Conservation (phyloP, 2,888 invertebrate genomes). For the Argynnis bischoffii region DNA sequence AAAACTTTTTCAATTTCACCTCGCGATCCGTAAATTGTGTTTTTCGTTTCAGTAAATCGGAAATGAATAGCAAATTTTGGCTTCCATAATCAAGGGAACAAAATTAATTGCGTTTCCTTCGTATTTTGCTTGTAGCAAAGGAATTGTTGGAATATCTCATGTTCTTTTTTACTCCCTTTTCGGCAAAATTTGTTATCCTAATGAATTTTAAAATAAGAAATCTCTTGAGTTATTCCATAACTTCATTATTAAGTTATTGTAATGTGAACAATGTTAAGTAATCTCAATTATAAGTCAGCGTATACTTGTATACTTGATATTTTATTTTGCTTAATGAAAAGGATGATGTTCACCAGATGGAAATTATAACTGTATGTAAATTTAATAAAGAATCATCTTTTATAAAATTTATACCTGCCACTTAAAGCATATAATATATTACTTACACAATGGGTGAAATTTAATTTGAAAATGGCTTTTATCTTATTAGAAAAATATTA, state of each 20-base stretch:
- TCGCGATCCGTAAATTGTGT: constrained; percentile 76
- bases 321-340: not conserved
- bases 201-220: constrained; percentile 13
- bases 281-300: not conserved
- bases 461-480: too few relatives aligned
- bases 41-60: constrained; percentile 78
- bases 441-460: too few relatives aligned
- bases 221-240: not conserved
- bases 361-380: not conserved
- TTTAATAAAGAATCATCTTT: too few relatives aligned
- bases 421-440: too few relatives aligned
- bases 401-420: too few relatives aligned
- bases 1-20: constrained; percentile 81
- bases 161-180: constrained; percentile 33
- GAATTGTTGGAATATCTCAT: constrained; percentile 34
- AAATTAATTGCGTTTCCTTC: constrained; percentile 62
- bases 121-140: constrained; percentile 37
- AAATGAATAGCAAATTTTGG: constrained; percentile 75
- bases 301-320: not conserved
- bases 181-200: constrained; percentile 22
- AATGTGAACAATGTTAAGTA: not conserved
- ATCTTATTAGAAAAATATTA: too few relatives aligned
- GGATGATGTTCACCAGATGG: not conserved
- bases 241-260: not conserved
- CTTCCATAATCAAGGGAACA: constrained; percentile 64